Conservation (phyloP, 2,113 vertebrate genomes). For the Accipiter cooperii region DNA sequence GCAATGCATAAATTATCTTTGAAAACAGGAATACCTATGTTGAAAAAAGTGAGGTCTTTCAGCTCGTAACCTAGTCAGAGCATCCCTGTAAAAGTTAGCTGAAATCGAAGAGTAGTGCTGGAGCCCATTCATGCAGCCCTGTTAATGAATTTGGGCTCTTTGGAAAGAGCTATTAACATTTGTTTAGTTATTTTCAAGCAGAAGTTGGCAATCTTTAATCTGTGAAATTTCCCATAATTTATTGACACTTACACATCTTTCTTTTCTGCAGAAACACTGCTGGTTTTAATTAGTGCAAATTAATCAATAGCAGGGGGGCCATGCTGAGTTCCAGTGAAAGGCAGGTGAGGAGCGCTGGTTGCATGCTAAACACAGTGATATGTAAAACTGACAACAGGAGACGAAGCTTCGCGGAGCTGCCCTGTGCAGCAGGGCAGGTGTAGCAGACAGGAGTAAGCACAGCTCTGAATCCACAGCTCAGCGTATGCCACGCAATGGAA, state of each 20-base stretch:
- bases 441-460: neutral
- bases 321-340: slow-evolving; percentile 42
- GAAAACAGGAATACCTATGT: neutral
- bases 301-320: slow-evolving; percentile 70
- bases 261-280: slow-evolving; percentile 60
- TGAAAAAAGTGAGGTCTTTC: neutral
- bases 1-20: neutral
- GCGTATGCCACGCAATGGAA: neutral
- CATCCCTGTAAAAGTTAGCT: neutral
- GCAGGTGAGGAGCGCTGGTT: slow-evolving; percentile 54
- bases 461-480: neutral
- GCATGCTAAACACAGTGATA: slow-evolving; percentile 50
- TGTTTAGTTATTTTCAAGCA: slow-evolving; percentile 66
- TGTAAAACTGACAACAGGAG: slow-evolving; percentile 38
- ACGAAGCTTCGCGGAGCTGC: neutral
- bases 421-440: neutral
- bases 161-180: slow-evolving; percentile 49
- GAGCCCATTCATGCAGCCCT: neutral
- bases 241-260: slow-evolving; percentile 70
- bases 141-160: neutral
- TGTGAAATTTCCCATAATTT: slow-evolving; percentile 65
- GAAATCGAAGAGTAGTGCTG: neutral
- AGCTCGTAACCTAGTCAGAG: neutral
- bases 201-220: slow-evolving; percentile 66
- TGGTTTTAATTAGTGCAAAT: slow-evolving; percentile 72